These are phyloP conservation scores for Serilophus lunatus DNA, from an alignment of 2,113 vertebrate species.

Conservation along the genomic window DNA sequence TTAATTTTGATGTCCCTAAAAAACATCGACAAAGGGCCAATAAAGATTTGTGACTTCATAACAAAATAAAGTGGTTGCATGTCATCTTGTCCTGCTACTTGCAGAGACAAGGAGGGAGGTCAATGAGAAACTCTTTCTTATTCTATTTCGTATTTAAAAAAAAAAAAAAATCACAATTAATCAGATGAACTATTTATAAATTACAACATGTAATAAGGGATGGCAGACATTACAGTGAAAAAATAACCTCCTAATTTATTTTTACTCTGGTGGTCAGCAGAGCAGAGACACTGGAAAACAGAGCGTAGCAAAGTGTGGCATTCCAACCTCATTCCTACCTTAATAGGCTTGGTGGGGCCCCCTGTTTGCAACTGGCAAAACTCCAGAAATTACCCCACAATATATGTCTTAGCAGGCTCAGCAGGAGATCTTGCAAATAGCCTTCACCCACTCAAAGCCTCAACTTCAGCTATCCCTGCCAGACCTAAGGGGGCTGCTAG, in stretches of 20 bases:
- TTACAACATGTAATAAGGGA: conserved; percentile 17
- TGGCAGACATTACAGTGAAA: background rate
- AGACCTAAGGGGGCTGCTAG: background rate
- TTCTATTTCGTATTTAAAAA: background rate
- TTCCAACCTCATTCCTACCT: conserved; percentile 48
- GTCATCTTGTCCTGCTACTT: background rate
- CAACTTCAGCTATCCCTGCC: background rate
- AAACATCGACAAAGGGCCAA: background rate
- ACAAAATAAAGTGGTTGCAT: background rate
- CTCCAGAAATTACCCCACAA: conserved; percentile 47
- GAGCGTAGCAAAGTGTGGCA: conserved; percentile 26
- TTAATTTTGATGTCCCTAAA: background rate
- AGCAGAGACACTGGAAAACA: conserved; percentile 22
- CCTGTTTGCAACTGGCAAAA: conserved; percentile 33
- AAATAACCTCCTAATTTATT: background rate
- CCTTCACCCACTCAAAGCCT: conserved; percentile 5
- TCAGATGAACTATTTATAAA: conserved; percentile 20
- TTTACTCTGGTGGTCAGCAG: conserved; percentile 30
- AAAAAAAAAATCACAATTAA: conserved; percentile 7
- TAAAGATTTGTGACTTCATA: background rate
- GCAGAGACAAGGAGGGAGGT: background rate
- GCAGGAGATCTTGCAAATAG: conserved; percentile 29
- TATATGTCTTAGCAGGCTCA: conserved; percentile 19
- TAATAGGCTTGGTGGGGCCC: conserved; percentile 32
- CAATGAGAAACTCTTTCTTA: background rate